phyloP scores from a whole-genome alignment of 2,797 vertebrate genomes.

The Brachymystax lenok region DNA sequence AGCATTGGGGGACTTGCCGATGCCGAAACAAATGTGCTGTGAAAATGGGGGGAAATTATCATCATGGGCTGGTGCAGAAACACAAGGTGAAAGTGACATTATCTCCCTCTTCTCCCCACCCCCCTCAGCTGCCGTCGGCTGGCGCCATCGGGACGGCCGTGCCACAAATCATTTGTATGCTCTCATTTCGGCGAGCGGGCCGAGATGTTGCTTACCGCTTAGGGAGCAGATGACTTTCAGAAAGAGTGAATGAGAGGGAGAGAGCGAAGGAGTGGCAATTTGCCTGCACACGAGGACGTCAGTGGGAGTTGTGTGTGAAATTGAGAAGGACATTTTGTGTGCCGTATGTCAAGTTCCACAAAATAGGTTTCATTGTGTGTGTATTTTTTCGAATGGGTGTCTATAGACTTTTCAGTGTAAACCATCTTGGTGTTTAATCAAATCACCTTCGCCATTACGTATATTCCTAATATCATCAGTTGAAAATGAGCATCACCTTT shows the following conservation, averaged over 20 bases:
- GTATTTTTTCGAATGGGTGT: conserved; percentile 19
- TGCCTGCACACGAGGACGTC: conserved; percentile 59
- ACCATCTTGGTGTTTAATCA: conserved; percentile 63
- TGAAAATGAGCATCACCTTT: conserved; percentile 44
- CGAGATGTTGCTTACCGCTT: conserved; percentile 78
- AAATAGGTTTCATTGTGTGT: conserved; percentile 60
- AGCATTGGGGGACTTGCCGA: conserved; percentile 31
- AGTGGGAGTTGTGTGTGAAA: conserved; percentile 74
- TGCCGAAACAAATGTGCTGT: conserved; percentile 84
- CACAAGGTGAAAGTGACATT: conserved; percentile 86
- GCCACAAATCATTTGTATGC: conserved; percentile 85
- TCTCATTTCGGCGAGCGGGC: conserved; percentile 78
- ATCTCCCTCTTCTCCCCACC: conserved; percentile 33
- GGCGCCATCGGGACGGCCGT: conserved; percentile 74
- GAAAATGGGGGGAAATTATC: conserved; percentile 85
- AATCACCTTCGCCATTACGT: conserved; percentile 52
- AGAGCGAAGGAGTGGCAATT: conserved; percentile 52
- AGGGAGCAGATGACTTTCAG: conserved; percentile 81
- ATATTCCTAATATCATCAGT: neutral
- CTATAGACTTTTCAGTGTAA: neutral
- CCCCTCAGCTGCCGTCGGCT: conserved; percentile 29
- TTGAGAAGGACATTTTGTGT: conserved; percentile 74
- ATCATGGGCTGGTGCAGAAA: conserved; percentile 76
- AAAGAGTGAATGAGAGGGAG: conserved; percentile 45
- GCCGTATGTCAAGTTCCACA: conserved; percentile 76